Evolutionary conservation across 1,140 invertebrate genomes (phyloP).

Genomic region (Lethrus apterus): DNA sequence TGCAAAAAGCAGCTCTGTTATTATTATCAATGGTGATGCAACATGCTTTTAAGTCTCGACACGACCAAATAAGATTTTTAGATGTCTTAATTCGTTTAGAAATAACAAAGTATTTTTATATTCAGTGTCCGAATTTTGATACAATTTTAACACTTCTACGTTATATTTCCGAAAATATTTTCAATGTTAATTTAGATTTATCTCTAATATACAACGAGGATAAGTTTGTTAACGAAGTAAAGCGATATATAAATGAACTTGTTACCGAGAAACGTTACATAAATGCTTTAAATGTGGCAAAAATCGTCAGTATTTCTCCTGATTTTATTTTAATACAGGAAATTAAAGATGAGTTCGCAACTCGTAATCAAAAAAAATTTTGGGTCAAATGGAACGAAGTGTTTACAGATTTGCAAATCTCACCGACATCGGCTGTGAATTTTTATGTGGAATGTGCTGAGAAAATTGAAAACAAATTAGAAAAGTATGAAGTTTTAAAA

Average conservation of each 20-base stretch:
- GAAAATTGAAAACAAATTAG: constrained; percentile 40
- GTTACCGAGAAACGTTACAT: constrained; percentile 45
- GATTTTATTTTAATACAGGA: constrained; percentile 47
- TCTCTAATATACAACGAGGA: constrained; percentile 31
- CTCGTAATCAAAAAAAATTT: constrained; percentile 38
- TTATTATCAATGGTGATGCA: constrained; percentile 48
- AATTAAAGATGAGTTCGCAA: constrained; percentile 44
- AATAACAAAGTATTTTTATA: constrained; percentile 48
- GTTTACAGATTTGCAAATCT: constrained; percentile 48
- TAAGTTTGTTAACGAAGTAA: constrained; percentile 35
- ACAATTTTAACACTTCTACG: constrained; percentile 46
- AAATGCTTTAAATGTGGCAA: constrained; percentile 50
- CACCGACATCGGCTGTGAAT: constrained; percentile 45
- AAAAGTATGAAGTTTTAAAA: constrained; percentile 48
- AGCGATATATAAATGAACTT: constrained; percentile 47
- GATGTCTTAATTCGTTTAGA: constrained; percentile 43
- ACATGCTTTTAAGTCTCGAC: constrained; percentile 47
- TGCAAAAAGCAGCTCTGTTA: constrained; percentile 47
- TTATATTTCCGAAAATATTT: constrained; percentile 39
- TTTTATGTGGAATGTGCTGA: constrained; percentile 49
- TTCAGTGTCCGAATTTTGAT: constrained; percentile 46
- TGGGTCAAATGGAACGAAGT: constrained; percentile 50
- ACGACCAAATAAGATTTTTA: constrained; percentile 50
- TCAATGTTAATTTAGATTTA: constrained; percentile 38
- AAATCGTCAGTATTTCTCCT: constrained; percentile 42